These are phyloP conservation scores for Penaeus chinensis DNA, from an alignment of 1,140 invertebrate species.

Conservation along the genomic window DNA sequence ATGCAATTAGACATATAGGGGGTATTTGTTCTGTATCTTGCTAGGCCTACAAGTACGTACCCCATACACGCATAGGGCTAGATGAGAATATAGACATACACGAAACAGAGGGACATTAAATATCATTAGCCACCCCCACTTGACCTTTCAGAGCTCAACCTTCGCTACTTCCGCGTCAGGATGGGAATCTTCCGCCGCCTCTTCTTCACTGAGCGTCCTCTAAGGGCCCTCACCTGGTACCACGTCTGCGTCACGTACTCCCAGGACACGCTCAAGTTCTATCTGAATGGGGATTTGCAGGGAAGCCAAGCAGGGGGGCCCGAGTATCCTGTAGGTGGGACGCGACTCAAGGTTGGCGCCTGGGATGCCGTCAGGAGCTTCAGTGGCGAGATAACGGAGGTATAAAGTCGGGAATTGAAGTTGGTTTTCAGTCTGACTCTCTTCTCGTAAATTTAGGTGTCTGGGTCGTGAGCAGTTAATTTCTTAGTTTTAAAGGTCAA, in stretches of 20 bases:
- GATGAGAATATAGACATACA: too few species aligned
- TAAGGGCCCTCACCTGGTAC: conserved; percentile 58
- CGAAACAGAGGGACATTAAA: too few species aligned
- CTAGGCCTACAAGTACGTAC: too few species aligned
- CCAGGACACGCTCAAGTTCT: conserved; percentile 35
- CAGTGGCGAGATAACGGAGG: conserved; percentile 46
- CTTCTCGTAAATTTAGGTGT: neutral
- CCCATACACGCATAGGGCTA: too few species aligned
- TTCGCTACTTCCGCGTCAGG: conserved; percentile 54
- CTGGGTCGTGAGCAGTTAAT: too few species aligned
- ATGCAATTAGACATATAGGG: too few species aligned
- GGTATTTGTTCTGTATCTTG: too few species aligned
- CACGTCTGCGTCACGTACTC: conserved; percentile 57
- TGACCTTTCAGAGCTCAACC: conserved; percentile 46
- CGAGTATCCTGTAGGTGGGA: conserved; percentile 43
- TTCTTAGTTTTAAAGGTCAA: too few species aligned
- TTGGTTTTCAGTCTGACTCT: neutral
- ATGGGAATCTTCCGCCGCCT: conserved; percentile 53
- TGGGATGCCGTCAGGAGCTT: conserved; percentile 46
- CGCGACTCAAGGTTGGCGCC: neutral
- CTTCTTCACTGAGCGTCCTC: conserved; percentile 39
- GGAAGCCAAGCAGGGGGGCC: conserved; percentile 29
- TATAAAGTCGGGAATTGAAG: neutral
- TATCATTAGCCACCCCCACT: too few species aligned
- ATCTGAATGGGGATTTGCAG: conserved; percentile 44